Conservation (phyloP, 2,113 vertebrate species). For the Notechis scutatus region DNA sequence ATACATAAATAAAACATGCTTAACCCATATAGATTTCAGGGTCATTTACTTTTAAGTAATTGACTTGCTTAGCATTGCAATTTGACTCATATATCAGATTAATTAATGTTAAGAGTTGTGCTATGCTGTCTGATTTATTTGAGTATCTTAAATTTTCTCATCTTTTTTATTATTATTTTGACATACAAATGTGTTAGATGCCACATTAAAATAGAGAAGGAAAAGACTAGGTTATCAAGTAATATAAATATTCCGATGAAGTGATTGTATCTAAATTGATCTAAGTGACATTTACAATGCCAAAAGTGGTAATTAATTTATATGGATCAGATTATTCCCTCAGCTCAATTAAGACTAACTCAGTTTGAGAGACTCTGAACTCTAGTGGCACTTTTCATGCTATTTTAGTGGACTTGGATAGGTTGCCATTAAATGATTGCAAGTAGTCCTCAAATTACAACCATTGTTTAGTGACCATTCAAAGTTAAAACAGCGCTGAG, state of each 20-base stretch:
- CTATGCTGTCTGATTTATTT: neutral
- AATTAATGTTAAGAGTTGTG: neutral
- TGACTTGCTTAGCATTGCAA: neutral
- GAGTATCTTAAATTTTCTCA: neutral
- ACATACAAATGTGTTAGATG: neutral
- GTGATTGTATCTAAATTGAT: neutral
- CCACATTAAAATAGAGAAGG: neutral
- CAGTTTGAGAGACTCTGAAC: neutral
- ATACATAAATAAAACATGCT: neutral
- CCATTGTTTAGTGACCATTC: neutral
- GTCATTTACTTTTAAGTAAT: neutral
- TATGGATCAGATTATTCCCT: neutral
- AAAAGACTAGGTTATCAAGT: neutral
- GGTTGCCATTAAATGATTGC: neutral
- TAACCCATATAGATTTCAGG: neutral
- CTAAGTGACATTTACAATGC: neutral
- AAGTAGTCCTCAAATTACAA: neutral
- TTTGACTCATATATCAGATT: neutral
- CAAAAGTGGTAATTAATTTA: neutral
- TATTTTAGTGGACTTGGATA: neutral
- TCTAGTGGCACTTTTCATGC: neutral
- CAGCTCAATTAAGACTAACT: neutral
- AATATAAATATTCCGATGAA: neutral
- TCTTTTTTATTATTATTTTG: neutral
- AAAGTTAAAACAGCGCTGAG: neutral